phyloP scores from a whole-genome alignment of 2,113 vertebrate genomes.

The Rhinoptilus africanus region DNA sequence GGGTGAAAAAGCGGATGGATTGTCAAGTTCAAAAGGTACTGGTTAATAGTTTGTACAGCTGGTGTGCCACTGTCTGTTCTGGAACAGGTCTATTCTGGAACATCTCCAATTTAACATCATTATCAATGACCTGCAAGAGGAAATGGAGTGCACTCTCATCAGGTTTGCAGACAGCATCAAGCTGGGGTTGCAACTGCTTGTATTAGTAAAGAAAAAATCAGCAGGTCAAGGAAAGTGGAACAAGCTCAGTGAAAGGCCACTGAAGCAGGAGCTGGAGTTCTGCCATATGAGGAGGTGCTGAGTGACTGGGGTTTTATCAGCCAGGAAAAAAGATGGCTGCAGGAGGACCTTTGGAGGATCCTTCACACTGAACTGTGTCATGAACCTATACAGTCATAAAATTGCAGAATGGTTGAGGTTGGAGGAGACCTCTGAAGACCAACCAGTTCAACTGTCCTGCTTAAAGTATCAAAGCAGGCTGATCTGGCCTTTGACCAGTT shows the following conservation, averaged over 20 bases:
- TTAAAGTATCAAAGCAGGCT: background rate
- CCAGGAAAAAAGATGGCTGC: background rate
- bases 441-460: background rate
- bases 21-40: background rate
- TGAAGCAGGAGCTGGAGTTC: background rate
- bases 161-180: background rate
- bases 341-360: background rate
- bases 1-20: background rate
- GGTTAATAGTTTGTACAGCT: background rate
- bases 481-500: background rate
- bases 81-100: background rate
- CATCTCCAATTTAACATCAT: background rate
- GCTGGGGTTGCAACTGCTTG: background rate
- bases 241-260: background rate
- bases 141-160: background rate
- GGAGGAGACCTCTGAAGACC: background rate
- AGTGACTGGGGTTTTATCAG: background rate
- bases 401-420: background rate
- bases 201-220: background rate
- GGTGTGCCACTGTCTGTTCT: background rate
- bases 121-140: background rate
- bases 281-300: background rate
- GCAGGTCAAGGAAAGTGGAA: background rate
- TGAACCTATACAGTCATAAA: background rate
- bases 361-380: background rate